Base-by-base conservation (phyloP, 2,113 vertebrate species). In the Chaetodon trifascialis region DNA sequence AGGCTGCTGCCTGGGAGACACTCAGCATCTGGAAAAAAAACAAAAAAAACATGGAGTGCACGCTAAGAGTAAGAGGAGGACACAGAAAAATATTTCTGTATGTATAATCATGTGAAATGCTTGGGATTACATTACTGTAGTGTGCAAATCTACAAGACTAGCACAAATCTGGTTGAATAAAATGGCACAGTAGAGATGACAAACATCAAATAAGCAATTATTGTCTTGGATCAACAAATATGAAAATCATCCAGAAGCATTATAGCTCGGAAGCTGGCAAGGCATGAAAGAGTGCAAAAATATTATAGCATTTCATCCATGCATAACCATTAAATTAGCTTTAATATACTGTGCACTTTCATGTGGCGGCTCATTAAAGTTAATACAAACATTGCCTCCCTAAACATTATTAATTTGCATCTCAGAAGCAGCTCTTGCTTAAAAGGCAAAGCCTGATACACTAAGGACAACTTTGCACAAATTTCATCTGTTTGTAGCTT, bases 11-110 rank as follows among this genome's bases (percentile, higher is more conserved):
- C 89, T 95, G 95, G 80, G 96, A 97, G 0, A 97, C 96, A 91
- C 96, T 97, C 94, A 99, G 84, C 67, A 99, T 97, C 98, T 99
- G 93, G 87, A 93, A 86, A 12, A 12, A 5, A 47, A 5, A 47
- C 64, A 76, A 84, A 76, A 89, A 59, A 80, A 90, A 40, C 82
- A 92, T 90, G 46, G 46, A 92, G 91, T 69, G 73, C 6, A 62
- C n/a, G 85, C 66, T 76, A 19, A 81, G 15, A 40, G 36, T 21
- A 25, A 78, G 19, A 80, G 44, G 21, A 69, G 11, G 14, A 23
- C 8, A 68, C 14, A 56, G 54, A 79, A 23, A 36, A 70, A 66
- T 19, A 47, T 44, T 16, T 15, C n/a, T 64, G 44, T 14, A n/a
- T 30, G 30, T 49, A 34, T 7, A 82, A 10, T 4, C 21, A 25